A percentile compares a stretch with the other conserved stretches of the same genome.
phyloP scores from a whole-genome alignment of 2,113 vertebrate species.

The Labeo catla region DNA sequence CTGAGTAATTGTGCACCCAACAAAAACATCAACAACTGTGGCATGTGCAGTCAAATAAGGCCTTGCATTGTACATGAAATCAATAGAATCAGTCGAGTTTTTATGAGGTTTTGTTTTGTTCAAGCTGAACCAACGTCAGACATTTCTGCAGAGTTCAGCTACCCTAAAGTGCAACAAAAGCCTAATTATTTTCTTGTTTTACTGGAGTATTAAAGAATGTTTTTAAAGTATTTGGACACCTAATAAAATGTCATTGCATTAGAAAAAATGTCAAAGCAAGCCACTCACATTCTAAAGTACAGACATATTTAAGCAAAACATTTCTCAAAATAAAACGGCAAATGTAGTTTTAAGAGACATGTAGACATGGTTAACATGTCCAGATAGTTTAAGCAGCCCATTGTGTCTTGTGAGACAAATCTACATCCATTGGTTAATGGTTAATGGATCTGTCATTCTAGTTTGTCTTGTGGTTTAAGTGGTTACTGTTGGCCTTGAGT shows the following conservation, averaged over 20 bases:
- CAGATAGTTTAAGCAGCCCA: not conserved
- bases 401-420: not conserved
- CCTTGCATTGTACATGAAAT: constrained; percentile 12
- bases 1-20: constrained; percentile 14
- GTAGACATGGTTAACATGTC: not conserved
- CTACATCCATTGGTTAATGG: not conserved
- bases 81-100: not conserved
- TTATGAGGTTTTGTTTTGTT: not conserved
- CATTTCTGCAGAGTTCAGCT: not conserved
- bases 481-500: not conserved
- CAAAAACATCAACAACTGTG: constrained; percentile 7
- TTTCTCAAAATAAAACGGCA: not conserved
- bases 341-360: not conserved
- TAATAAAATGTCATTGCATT: not conserved
- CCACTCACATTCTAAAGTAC: not conserved
- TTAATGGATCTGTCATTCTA: not conserved
- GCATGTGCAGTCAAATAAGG: not conserved
- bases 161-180: not conserved
- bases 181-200: not conserved
- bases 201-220: not conserved
- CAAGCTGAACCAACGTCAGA: not conserved
- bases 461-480: not conserved
- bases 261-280: not conserved
- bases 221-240: not conserved
- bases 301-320: not conserved